Percentiles rank a stretch among this genome's conserved stretches.
These are phyloP conservation scores for Chionoecetes opilio DNA, from an alignment of 1,140 invertebrate genomes.

Conservation along the genomic window DNA sequence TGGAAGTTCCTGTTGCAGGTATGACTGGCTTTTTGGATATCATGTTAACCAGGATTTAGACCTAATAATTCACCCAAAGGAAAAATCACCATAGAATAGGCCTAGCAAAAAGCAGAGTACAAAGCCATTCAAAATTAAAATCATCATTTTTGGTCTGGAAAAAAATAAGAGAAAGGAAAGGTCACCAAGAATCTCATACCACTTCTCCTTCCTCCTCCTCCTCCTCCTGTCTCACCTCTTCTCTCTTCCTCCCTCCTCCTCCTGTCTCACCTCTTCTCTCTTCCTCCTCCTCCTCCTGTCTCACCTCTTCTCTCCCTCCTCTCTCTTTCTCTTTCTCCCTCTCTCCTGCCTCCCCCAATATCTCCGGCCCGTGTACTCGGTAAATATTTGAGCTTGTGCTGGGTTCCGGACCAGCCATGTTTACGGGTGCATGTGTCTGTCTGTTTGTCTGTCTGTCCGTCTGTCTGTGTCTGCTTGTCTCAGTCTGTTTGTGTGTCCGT, in stretches of 20 bases:
- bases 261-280: not conserved
- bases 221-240: too few species aligned
- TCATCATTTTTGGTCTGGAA: not conserved
- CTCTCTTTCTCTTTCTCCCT: not conserved
- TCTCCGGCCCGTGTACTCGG: constrained; percentile 23
- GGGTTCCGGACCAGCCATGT: constrained; percentile 1
- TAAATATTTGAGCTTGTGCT: constrained; percentile 30
- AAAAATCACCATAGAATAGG: not conserved
- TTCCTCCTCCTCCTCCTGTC: not conserved
- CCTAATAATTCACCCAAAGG: not conserved
- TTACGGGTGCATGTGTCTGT: constrained; percentile 16
- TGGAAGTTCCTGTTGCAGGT: too few species aligned
- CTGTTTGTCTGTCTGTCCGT: constrained; percentile 16
- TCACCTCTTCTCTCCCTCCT: not conserved
- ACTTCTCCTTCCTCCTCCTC: not conserved
- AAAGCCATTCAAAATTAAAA: not conserved
- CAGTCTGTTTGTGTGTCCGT: not conserved
- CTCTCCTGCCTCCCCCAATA: constrained; percentile 24
- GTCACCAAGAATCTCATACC: not conserved
- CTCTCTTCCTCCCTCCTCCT: too few species aligned
- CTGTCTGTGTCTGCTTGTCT: not conserved
- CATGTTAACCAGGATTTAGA: not conserved
- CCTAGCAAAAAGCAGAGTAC: not conserved
- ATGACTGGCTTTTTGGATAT: too few species aligned
- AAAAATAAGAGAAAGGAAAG: not conserved